Evolutionary conservation across 2,797 vertebrate genomes (phyloP), one percentile per base, ranked within the genome.

Genomic region (Helicolenus hilgendorfi): DNA sequence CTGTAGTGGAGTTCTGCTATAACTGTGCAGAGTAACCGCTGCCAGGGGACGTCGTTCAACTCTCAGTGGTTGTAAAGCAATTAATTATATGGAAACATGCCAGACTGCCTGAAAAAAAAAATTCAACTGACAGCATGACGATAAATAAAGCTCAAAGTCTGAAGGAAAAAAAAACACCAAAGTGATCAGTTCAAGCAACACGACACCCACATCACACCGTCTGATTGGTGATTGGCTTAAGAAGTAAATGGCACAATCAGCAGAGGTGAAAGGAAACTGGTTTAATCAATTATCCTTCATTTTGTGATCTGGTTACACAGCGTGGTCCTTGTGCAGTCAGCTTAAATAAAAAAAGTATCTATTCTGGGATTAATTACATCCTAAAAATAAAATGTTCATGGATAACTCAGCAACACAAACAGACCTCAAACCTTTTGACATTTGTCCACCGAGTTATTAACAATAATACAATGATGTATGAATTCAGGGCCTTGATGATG

Each of bases 21-120:
- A 72, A 22, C 45, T 18, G 29, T 26, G 31, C 29, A 41, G 72
- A 29, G 41, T 7, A 62, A 49, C 56, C 4, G 60, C 72, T n/a
- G 76, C 55, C 29, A 64, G 55, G 59, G 49, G 70, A 75, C 64
- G 62, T 2, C 14, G 56, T 4, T 83, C 58, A 5, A 15, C 58
- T 77, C 69, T 77, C 81, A 2, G 31, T 5, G 77, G 68, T 26
- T 76, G 24, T 79, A 49, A 72, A 87, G 77, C 81, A 74, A 78
- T 87, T 83, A 79, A 79, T 76, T 41, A 41, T 18, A 62, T 22
- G 20, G 81, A 88, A 10, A 27, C 49, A 22, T 24, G 62, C 36
- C 86, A 80, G 2, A 38, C 14, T 2, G 26, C 14, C n/a, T 22
- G 62, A 5, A 13, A 58, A 45, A 11, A 13, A 53, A 27, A 68